Evolutionary conservation across 2,113 vertebrate genomes (phyloP), one percentile per base, ranked within the genome.

Genomic region (Todiramphus chloris): DNA sequence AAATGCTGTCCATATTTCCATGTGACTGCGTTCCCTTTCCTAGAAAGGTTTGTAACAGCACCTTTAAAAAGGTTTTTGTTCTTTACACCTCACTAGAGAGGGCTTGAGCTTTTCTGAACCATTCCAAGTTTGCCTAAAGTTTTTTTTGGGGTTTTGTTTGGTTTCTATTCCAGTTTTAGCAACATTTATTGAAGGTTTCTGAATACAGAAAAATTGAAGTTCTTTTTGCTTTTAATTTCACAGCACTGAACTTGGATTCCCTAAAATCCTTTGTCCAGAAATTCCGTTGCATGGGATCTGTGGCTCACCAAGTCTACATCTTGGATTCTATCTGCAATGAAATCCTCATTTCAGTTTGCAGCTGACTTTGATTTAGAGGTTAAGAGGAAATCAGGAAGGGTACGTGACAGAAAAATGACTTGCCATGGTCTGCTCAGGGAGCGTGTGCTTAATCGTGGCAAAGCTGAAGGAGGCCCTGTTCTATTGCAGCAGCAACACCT

Each of bases 361-460:
- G 8, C 8, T 79, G 39, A 28, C 17, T 91, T 84, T 35, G 19
- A 51, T n/a, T 58, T 48, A 27, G 59, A 80, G 13, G 8, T 44
- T 37, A 70, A 50, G n/a, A 83, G 51, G 20, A 81, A 90, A 81
- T 11, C 25, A 25, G 64, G 64, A 62, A 59, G 37, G 2, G 1
- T 2, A 8, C 14, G 13, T n/a, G 59, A 33, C 15, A 83, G 86
- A 77, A 86, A 83, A 89, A 43, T 2, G 0, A 28, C 68, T 83
- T 60, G 67, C 21, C 44, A 2, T 16, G 0, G 0, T 74, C 31
- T 83, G 24, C 55, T 74, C 27, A 58, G 39, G 21, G 63, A 74
- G 27, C 16, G 2, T 28, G 28, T 20, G 72, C 56, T 69, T 48
- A 20, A 25, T 31, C 63, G 44, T 9, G 55, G 37, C 25, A 63